Percentiles rank a stretch among this genome's conserved stretches.
phyloP scores from a whole-genome alignment of 2,797 vertebrate species.

The Cyprinodon diabolis region DNA sequence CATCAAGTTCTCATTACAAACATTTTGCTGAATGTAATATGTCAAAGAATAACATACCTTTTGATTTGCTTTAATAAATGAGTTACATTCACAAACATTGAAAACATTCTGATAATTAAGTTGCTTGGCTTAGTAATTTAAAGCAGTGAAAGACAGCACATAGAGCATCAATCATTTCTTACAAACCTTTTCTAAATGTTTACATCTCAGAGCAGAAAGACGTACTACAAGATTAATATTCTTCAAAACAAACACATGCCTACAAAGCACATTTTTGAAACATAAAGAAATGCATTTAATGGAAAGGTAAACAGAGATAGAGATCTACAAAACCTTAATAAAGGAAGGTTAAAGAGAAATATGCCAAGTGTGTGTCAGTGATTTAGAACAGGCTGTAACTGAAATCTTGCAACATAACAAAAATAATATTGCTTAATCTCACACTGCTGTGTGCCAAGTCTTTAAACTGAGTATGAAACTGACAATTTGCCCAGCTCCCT shows the following conservation, averaged over 20 bases:
- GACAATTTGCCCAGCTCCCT: background rate
- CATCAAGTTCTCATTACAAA: conserved; percentile 21
- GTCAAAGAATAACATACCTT: too few relatives aligned
- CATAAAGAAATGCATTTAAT: too few relatives aligned
- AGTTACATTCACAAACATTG: too few relatives aligned
- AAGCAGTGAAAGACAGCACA: background rate
- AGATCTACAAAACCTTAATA: too few relatives aligned
- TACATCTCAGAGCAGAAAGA: background rate
- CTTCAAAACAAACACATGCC: background rate
- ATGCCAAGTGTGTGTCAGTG: background rate
- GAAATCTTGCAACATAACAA: background rate
- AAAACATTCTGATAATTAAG: background rate
- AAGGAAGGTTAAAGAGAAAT: background rate
- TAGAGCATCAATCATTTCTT: background rate
- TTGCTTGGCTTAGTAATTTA: background rate
- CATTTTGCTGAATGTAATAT: background rate
- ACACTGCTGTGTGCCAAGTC: background rate
- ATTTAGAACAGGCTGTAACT: background rate
- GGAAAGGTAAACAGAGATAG: too few relatives aligned
- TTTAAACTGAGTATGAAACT: background rate
- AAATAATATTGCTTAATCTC: background rate
- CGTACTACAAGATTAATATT: background rate
- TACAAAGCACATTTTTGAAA: too few relatives aligned
- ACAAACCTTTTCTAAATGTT: background rate
- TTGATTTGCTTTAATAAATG: too few relatives aligned